A percentile compares a stretch with the other conserved stretches of the same genome.
phyloP scores from a whole-genome alignment of 2,888 invertebrate genomes.

The Drosophila diplacantha region DNA sequence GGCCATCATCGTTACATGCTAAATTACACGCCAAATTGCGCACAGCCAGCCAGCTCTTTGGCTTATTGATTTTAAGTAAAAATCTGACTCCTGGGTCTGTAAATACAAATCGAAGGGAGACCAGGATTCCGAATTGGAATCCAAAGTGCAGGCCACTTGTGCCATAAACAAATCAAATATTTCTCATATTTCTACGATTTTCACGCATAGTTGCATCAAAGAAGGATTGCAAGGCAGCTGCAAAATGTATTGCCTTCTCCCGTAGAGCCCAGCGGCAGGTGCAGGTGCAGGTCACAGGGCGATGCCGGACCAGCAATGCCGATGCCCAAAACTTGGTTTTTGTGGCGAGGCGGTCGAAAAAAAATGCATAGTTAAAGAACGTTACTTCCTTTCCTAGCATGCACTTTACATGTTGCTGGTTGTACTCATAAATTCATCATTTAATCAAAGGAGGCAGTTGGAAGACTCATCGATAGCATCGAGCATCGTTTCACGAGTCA shows the following conservation, averaged over 20 bases:
- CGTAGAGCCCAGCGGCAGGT: background rate
- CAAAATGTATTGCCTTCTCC: constrained; percentile 46
- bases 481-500: constrained; percentile 58
- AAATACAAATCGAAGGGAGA: constrained; percentile 19
- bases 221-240: constrained; percentile 33
- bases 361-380: constrained; percentile 58
- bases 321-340: constrained; percentile 14
- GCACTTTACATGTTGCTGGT: constrained; percentile 18
- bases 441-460: constrained; percentile 37
- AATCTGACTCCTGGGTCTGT: constrained; percentile 18
- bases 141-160: constrained; percentile 52
- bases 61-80: constrained; percentile 63
- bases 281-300: constrained; percentile 10
- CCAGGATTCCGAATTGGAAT: constrained; percentile 6
- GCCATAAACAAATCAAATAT: constrained; percentile 70
- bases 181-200: constrained; percentile 60
- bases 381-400: constrained; percentile 19
- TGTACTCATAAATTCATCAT: constrained; percentile 65
- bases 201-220: constrained; percentile 61
- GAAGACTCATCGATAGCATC: constrained; percentile 30
- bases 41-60: constrained; percentile 50
- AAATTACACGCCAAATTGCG: constrained; percentile 70
- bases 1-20: constrained; percentile 69
- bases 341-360: constrained; percentile 11
- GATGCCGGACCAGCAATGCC: constrained; percentile 4